Percentiles rank a stretch among this genome's conserved stretches.
These are phyloP conservation scores for Emmelina monodactyla DNA, from an alignment of 2,888 invertebrate genomes.

Conservation along the genomic window DNA sequence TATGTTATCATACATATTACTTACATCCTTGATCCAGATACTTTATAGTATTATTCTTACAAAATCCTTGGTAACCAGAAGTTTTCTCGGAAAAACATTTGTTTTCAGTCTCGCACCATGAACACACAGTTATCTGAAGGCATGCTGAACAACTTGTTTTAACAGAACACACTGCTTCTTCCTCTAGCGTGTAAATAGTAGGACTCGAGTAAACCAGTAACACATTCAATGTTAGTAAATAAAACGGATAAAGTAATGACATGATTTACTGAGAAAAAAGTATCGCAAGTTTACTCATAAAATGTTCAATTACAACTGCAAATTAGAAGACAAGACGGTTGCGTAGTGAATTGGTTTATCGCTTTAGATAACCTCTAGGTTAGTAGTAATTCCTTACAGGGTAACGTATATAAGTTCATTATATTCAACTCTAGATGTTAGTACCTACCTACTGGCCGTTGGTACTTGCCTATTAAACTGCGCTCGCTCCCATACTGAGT, in stretches of 20 bases:
- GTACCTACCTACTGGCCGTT: no score
- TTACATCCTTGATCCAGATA: constrained; percentile 35
- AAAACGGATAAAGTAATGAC: no score
- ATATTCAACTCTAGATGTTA: no score
- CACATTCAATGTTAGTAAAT: no score
- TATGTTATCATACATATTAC: constrained; percentile 19
- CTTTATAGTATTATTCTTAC: constrained; percentile 29
- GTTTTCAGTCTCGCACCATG: constrained; percentile 42
- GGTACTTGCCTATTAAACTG: no score
- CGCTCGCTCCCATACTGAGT: no score
- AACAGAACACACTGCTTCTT: constrained; percentile 41
- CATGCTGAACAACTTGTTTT: constrained; percentile 44
- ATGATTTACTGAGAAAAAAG: constrained; percentile 16
- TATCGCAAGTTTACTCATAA: no score
- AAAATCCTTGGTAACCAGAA: constrained; percentile 23
- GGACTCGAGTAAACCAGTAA: constrained; percentile 18
- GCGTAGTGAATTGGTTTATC: no score
- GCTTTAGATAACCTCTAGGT: constrained; percentile 44
- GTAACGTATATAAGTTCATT: no score
- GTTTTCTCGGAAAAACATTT: constrained; percentile 39
- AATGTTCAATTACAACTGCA: no score
- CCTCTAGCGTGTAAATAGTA: constrained; percentile 26
- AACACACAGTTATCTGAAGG: constrained; percentile 40
- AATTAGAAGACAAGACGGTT: background rate
- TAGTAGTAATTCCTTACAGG: background rate